A percentile compares a stretch with the other conserved stretches of the same genome.
Conservation (phyloP, 2,113 vertebrate genomes). For the Antechinus stuartii region DNA sequence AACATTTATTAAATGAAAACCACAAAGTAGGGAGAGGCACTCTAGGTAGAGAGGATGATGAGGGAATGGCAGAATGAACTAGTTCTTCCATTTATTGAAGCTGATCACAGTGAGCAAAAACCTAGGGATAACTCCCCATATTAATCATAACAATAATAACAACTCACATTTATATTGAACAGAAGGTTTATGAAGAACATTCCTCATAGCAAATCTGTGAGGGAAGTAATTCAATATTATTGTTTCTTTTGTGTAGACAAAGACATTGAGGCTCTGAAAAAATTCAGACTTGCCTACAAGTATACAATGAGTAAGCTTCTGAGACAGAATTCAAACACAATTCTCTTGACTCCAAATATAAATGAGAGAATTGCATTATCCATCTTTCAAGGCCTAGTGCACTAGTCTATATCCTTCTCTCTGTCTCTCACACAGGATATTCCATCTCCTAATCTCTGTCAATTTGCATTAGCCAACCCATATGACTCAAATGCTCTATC, state of each 20-base stretch:
- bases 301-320: neutral
- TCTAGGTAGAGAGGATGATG: slow-evolving; percentile 26
- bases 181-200: neutral
- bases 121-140: neutral
- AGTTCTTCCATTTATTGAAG: neutral
- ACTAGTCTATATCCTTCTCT: neutral
- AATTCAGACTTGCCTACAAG: neutral
- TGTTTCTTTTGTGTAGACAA: neutral
- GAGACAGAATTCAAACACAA: neutral
- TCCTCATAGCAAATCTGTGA: neutral
- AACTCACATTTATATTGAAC: neutral
- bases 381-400: neutral
- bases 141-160: neutral
- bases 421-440: neutral
- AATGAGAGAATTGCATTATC: neutral
- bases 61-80: slow-evolving; percentile 16
- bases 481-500: neutral
- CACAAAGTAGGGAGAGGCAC: slow-evolving; percentile 66
- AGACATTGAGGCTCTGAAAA: neutral
- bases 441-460: neutral
- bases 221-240: neutral
- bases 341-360: neutral
- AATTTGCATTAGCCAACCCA: neutral
- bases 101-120: neutral
- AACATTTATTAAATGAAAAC: slow-evolving; percentile 74